Percentiles rank a stretch among this genome's conserved stretches.
phyloP scores from a whole-genome alignment of 2,797 vertebrate genomes.

The Chanos chanos region DNA sequence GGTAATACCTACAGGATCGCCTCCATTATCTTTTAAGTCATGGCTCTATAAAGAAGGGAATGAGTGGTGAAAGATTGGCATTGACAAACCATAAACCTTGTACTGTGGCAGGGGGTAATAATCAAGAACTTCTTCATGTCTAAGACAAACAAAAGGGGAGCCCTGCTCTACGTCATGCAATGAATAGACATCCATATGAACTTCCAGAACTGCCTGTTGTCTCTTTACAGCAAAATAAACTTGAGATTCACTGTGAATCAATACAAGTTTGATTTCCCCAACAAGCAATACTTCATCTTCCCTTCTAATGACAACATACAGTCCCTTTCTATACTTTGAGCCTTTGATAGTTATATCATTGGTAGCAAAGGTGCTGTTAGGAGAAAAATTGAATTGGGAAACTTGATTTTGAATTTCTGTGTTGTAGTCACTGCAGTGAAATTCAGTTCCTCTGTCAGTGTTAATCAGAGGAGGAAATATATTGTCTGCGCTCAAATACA shows the following conservation, averaged over 20 bases:
- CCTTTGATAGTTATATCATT: slow-evolving; percentile 12
- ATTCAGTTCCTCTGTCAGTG: not conserved
- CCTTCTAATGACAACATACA: slow-evolving; percentile 8
- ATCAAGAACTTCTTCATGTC: too few relatives aligned
- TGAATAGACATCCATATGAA: slow-evolving; percentile 8
- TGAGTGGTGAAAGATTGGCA: slow-evolving; percentile 10
- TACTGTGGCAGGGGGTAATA: not conserved
- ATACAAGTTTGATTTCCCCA: not conserved
- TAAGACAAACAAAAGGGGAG: too few relatives aligned
- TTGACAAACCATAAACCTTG: slow-evolving; percentile 4
- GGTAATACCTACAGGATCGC: not conserved
- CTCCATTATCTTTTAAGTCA: not conserved
- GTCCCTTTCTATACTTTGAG: slow-evolving; percentile 16
- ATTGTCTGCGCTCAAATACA: slow-evolving; percentile 18
- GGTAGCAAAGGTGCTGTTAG: not conserved
- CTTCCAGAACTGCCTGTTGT: not conserved
- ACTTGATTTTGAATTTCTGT: not conserved
- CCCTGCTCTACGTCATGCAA: not conserved
- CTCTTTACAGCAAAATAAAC: slow-evolving; percentile 8
- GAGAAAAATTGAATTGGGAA: not conserved
- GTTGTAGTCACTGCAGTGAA: slow-evolving; percentile 1
- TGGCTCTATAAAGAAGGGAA: slow-evolving; percentile 6
- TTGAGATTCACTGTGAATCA: slow-evolving; percentile 4
- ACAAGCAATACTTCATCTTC: not conserved
- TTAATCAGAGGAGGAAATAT: slow-evolving; percentile 13